Evolutionary conservation across 2,888 invertebrate species (phyloP), one percentile per base, ranked within the genome.

Genomic region (Myopa tessellatipennis): DNA sequence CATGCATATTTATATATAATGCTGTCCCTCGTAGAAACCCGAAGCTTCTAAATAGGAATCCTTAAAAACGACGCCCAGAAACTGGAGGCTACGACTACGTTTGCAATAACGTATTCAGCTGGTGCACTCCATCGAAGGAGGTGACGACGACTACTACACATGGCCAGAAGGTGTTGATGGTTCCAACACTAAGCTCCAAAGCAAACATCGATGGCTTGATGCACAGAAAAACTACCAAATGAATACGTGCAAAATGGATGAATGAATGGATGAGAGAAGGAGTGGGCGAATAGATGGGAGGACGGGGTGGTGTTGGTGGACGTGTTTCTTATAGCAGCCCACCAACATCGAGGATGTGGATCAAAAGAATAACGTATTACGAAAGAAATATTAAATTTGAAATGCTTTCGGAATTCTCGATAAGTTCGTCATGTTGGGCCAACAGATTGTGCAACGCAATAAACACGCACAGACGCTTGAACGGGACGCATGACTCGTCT

Each of bases 391-490:
- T 85, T 86, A 86, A 85, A 85, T 85, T 85, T 85, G 85, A 85
- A 85, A 87, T 85, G 86, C 83, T 85, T 84, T 83, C 82, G 79
- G 87, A 85, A 86, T 86, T 84, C 85, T 85, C 85, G 87, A 87
- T 86, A 82, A 86, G 84, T 75, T 81, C 76, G 77, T 78, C 77
- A 68, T 73, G 63, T 50, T 65, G 34, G 26, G 14, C n/a, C 36
- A 71, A 45, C 74, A 74, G 74, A 74, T 74, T 74, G 74, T 65
- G 74, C 36, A 60, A n/a, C 63, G 74, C 74, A 34, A 74, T 74
- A 74, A 74, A 74, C n/a, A 18, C 40, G 61, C 26, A 12, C 26
- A 26, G 61, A 34, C 72, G 40, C 18, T 38, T 60, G 45, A 45
- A 45, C 26, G 45, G 26, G 45, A 61, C 40, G 40, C 50, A 16